phyloP scores from a whole-genome alignment of 1,140 invertebrate genomes.

The Sarcophaga peregrina region DNA sequence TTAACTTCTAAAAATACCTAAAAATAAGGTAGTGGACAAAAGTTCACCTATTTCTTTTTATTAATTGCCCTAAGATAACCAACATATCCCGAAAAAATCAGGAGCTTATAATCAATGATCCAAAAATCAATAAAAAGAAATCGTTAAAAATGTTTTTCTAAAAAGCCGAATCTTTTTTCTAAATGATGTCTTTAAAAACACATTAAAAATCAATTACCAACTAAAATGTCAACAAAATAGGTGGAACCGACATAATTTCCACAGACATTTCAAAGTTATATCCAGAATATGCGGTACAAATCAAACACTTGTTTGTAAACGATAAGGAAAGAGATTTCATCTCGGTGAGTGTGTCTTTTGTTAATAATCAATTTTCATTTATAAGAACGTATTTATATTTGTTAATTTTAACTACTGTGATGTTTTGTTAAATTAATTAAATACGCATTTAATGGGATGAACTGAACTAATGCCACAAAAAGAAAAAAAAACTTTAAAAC shows the following conservation, averaged over 20 bases:
- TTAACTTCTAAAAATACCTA: no score
- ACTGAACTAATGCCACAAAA: background rate
- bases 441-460: background rate
- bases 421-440: background rate
- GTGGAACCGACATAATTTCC: constrained; percentile 9
- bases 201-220: constrained; percentile 33
- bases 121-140: background rate
- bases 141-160: constrained; percentile 10
- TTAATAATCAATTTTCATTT: background rate
- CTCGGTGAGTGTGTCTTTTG: background rate
- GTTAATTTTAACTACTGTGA: constrained; percentile 15
- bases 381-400: constrained; percentile 3
- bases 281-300: constrained; percentile 18
- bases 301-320: constrained; percentile 34
- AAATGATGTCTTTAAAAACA: constrained; percentile 36
- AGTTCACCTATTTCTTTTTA: no score
- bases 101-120: no score
- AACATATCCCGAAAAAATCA: no score
- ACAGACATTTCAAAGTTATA: background rate
- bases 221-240: constrained; percentile 24
- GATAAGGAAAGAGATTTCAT: background rate
- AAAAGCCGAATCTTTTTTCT: background rate
- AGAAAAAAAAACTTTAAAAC: background rate
- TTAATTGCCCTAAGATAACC: no score
- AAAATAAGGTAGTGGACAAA: no score